Evolutionary conservation across 2,888 invertebrate genomes (phyloP), one percentile per base, ranked within the genome.

Genomic region (Acleris literana): DNA sequence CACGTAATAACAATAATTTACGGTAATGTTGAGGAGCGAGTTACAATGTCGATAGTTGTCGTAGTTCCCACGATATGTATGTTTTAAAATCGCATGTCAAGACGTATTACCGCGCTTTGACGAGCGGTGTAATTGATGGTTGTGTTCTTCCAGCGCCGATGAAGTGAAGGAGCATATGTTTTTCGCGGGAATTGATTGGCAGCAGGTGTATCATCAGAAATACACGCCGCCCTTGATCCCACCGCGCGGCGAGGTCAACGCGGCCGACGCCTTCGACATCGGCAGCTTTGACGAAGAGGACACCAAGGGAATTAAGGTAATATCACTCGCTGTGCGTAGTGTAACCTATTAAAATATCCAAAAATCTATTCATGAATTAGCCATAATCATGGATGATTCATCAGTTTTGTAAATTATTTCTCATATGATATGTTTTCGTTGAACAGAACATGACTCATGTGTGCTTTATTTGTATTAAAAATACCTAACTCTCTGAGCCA

Each of bases 261-360:
- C 99, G 3, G 99, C 99, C 1, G 99, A 99, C 89, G 99, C 99
- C 29, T 99, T 99, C 88, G 99, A 99, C 86, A 99, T 99, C 82
- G 99, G 99, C 71, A 99, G 99, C 73, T 99, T 99, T 89, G 99
- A 99, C 84, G 99, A 99, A 85, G 99, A 99, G 87, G 99, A 99
- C 85, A 99, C 99, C 39, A 99, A 99, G 90, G 99, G 99, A 71
- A 99, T 99, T 79, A 99, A 99, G 94, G 96, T 96, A 80, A 70
- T 7, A 9, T 29, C 44, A 44, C 9, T 39, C 4, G 0, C 13
- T 39, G 39, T 39, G 39, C 39, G 4, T 13, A 39, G 13, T 39
- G 13, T 13, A 13, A 39, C 0, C 39, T 39, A 13, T 39, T 13
- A 7, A 25, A 25, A 25, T 25, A 5, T 7, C 5, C 5, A 18